Conservation (phyloP, 2,797 vertebrate species). For the Pantherophis vulpinus region DNA sequence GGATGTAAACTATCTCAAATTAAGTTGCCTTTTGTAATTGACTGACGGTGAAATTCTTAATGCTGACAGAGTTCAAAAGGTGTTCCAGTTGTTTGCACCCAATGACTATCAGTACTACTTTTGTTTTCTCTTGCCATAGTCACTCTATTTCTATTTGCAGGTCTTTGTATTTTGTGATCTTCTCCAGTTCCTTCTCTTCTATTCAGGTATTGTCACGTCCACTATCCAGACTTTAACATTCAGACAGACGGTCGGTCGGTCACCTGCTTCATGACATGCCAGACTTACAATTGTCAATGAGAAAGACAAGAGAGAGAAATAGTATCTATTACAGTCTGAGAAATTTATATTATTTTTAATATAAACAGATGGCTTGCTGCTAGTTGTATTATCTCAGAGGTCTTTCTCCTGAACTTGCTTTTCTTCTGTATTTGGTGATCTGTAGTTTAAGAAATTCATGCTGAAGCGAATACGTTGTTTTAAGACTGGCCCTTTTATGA, state of each 20-base stretch:
- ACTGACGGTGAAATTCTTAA: neutral
- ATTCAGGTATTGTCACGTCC: neutral
- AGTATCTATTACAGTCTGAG: neutral
- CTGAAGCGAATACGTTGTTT: neutral
- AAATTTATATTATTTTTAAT: neutral
- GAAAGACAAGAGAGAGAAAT: neutral
- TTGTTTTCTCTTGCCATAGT: neutral
- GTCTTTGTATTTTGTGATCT: neutral
- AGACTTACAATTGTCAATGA: too few relatives aligned
- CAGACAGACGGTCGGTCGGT: too few relatives aligned
- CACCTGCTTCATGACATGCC: too few relatives aligned
- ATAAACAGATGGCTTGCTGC: neutral
- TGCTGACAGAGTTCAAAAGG: neutral
- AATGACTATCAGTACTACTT: neutral
- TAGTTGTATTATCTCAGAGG: neutral
- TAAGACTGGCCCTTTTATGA: neutral
- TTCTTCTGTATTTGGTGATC: neutral
- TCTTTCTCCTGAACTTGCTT: neutral
- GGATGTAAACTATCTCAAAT: neutral
- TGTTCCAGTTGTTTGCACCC: neutral
- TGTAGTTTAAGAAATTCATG: neutral
- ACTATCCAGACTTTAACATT: neutral
- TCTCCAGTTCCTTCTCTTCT: neutral
- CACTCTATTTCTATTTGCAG: too few relatives aligned
- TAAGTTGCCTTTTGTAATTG: neutral